Conservation (phyloP, 2,797 vertebrate species). For the Cyclura pinguis region DNA sequence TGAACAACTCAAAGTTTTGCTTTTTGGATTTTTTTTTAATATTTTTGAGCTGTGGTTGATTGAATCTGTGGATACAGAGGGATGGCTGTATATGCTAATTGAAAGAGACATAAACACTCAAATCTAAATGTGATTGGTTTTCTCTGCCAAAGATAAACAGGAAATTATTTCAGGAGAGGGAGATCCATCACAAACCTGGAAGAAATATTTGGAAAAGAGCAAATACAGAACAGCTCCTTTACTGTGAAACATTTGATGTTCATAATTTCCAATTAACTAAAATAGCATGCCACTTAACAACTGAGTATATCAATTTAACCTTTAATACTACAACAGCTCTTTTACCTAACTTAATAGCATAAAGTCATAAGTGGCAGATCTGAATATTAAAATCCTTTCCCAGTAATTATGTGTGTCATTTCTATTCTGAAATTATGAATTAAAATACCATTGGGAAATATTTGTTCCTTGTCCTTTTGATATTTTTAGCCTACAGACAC, state of each 20-base stretch:
- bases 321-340: neutral
- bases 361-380: neutral
- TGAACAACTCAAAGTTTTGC: too few relatives aligned
- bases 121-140: neutral
- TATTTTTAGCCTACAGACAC: neutral
- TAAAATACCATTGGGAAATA: neutral
- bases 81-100: neutral
- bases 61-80: too few relatives aligned
- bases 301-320: neutral
- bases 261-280: neutral
- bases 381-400: conserved; percentile 16
- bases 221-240: neutral
- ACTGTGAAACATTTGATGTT: neutral
- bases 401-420: conserved; percentile 15
- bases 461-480: neutral
- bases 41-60: too few relatives aligned
- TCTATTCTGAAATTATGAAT: neutral
- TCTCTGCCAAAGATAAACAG: neutral
- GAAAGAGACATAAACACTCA: neutral
- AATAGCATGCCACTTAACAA: neutral
- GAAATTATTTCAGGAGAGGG: neutral
- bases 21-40: too few relatives aligned
- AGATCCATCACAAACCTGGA: neutral
- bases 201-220: neutral
- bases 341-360: neutral